Evolutionary conservation across 2,113 vertebrate genomes (phyloP).

Genomic region (Pedetes capensis): DNA sequence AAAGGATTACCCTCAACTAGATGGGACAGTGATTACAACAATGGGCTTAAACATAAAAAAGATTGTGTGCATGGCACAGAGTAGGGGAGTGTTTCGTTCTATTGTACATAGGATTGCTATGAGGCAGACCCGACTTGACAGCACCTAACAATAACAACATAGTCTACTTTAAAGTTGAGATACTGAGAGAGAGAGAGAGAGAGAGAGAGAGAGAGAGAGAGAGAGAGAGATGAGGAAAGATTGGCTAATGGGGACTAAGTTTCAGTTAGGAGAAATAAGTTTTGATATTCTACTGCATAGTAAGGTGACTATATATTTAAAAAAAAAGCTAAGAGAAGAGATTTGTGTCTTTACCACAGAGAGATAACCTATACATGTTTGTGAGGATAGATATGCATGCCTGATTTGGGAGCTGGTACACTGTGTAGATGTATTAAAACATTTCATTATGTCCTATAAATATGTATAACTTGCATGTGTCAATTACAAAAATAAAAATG

Average conservation of each 20-base stretch:
- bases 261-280: neutral
- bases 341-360: neutral
- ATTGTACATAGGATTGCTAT: too few species aligned
- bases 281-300: neutral
- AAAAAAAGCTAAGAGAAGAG: too few species aligned
- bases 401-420: neutral
- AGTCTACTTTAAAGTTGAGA: neutral
- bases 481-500: neutral
- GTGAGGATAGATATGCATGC: neutral
- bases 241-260: neutral
- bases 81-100: too few species aligned
- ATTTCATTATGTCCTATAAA: neutral
- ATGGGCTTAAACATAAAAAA: too few species aligned
- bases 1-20: too few species aligned
- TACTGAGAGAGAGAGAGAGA: neutral
- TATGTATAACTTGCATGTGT: neutral
- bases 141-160: too few species aligned
- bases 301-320: too few species aligned
- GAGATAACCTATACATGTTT: too few species aligned
- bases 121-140: too few species aligned
- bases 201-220: neutral
- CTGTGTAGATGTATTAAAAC: neutral
- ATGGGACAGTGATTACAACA: too few species aligned
- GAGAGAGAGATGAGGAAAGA: neutral
- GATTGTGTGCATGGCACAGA: too few species aligned